Conservation (phyloP, 2,888 invertebrate genomes). For the Caenorhabditis sp. region DNA sequence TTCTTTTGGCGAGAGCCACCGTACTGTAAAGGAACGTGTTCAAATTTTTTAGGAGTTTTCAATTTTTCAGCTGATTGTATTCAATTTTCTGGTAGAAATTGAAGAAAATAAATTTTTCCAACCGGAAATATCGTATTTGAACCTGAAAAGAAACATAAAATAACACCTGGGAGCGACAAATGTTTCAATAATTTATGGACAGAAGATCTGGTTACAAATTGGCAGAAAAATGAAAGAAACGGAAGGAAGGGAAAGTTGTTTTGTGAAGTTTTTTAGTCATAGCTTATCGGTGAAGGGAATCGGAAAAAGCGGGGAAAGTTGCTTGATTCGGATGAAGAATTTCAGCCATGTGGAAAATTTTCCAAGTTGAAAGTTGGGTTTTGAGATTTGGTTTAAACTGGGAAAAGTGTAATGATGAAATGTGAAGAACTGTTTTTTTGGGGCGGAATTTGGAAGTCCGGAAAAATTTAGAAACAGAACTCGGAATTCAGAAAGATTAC, state of each 20-base stretch:
- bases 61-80: too few species aligned
- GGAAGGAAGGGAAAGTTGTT: slow-evolving; percentile 11
- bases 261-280: slow-evolving; percentile 17
- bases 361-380: not conserved
- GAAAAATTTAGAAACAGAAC: too few species aligned
- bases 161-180: slow-evolving; percentile 24
- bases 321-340: not conserved
- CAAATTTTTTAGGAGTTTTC: too few species aligned
- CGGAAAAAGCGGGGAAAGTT: slow-evolving; percentile 7
- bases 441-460: too few species aligned
- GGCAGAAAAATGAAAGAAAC: slow-evolving; percentile 10
- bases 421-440: too few species aligned
- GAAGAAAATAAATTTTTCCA: not conserved
- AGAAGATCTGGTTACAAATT: slow-evolving; percentile 56
- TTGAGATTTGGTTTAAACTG: slow-evolving; percentile 3
- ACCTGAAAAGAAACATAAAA: slow-evolving; percentile 16
- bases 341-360: slow-evolving; percentile 1
- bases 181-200: slow-evolving; percentile 33
- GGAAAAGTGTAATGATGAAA: not conserved
- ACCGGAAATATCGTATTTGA: slow-evolving; percentile 5
- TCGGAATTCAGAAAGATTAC: not conserved
- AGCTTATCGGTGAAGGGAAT: slow-evolving; percentile 13
- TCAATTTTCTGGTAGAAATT: too few species aligned
- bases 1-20: too few species aligned
- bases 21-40: too few species aligned